A percentile compares a stretch with the other conserved stretches of the same genome.
Conservation (phyloP, 2,888 invertebrate species). For the Hyposoter dolosus region DNA sequence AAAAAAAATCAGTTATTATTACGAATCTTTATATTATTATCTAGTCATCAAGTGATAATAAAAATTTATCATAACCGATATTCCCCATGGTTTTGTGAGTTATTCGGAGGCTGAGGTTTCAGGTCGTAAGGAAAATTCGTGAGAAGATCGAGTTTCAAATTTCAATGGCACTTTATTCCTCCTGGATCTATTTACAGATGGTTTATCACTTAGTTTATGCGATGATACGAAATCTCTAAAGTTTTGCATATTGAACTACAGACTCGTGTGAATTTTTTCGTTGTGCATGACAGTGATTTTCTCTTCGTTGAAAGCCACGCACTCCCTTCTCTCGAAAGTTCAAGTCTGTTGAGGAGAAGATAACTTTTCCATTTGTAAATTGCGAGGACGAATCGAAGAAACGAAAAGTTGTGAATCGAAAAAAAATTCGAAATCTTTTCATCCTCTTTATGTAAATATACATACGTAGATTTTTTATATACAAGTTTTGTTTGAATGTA, state of each 20-base stretch:
- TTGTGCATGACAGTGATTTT: constrained; percentile 40
- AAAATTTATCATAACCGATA: constrained; percentile 83
- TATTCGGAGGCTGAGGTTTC: neutral
- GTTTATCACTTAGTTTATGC: constrained; percentile 61
- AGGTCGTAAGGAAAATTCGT: neutral
- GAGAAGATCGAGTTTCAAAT: constrained; percentile 67
- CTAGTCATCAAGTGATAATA: constrained; percentile 84
- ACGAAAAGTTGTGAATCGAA: constrained; percentile 52
- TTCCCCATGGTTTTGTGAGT: neutral
- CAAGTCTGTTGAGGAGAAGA: constrained; percentile 14
- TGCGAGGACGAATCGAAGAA: constrained; percentile 42
- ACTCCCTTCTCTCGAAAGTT: constrained; percentile 29
- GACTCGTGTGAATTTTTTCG: constrained; percentile 74
- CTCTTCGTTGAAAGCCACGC: constrained; percentile 37
- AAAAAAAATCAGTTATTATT: constrained; percentile 80
- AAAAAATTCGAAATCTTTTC: constrained; percentile 44
- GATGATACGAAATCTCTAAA: constrained; percentile 53
- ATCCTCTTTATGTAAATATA: constrained; percentile 57
- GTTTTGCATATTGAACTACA: constrained; percentile 73
- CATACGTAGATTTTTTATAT: constrained; percentile 57
- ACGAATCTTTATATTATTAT: constrained; percentile 84
- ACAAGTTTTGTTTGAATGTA: constrained; percentile 71
- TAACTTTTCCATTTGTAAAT: constrained; percentile 25
- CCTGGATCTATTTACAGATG: constrained; percentile 81
- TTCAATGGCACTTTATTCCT: constrained; percentile 82